Evolutionary conservation across 2,113 vertebrate species (phyloP), one percentile per base, ranked within the genome.

Genomic region (Fulmarus glacialis): DNA sequence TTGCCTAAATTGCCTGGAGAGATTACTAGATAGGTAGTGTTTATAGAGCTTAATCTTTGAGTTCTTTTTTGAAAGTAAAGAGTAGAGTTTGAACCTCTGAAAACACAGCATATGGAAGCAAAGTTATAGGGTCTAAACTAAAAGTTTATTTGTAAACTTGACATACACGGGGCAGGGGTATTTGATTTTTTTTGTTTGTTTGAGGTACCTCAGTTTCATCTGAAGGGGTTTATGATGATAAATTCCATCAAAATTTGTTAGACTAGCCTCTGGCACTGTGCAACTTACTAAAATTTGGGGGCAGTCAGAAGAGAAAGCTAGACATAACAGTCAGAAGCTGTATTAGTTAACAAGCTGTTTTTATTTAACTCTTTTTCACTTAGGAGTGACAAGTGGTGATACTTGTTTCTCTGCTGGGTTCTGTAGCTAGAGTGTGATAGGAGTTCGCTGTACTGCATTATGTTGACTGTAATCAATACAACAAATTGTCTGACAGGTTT

Each of bases 271-370:
- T 87, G 21, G 14, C 60, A 64, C 52, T 56, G 14, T 78, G 36
- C 15, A 48, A 12, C 22, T 66, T 82, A 14, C 0, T 23, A 22
- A 55, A 68, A 68, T 86, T 68, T 66, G 30, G 8, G 36, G 9
- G 3, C 27, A 52, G 12, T 56, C 71, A 48, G 36, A 82, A 48
- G 27, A 78, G 38, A 74, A 88, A 48, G 38, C 56, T 48, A 80
- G 53, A 34, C 3, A 0, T 36, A 67, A 43, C 55, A 75, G 72
- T 82, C 36, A 68, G 7, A 60, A 58, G 23, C 40, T 77, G 12
- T 87, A 21, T 59, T 86, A 34, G 38, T 64, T 80, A 82, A 36
- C 47, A 90, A 85, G 60, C 82, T 96, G 87, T 7, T 94, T 80
- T 79, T 82, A 48, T 79, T 94, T 85, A 81, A 62, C 27, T 94